Evolutionary conservation across 2,797 vertebrate genomes (phyloP), one percentile per base, ranked within the genome.

Genomic region (Neostethus bicornis): DNA sequence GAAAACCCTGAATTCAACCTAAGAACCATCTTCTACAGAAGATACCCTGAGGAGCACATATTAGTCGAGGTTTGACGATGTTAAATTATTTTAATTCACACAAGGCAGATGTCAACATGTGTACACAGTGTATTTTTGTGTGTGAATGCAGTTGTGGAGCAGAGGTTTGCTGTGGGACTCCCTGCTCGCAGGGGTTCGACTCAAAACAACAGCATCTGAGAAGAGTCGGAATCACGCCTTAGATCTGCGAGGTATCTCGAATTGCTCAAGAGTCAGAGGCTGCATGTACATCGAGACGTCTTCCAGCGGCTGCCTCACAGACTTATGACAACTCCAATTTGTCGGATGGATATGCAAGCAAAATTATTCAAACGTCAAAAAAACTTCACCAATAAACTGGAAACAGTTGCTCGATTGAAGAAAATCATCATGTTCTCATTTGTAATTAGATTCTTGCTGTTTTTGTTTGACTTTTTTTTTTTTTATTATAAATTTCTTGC

Each of bases 1-100:
- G 77, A 70, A 47, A 92, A 75, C 75, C 92, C 92, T 0, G 90
- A 93, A 50, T 93, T 94, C 70, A 90, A 93, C 81, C 73, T 90
- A 35, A 88, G 90, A 60, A 61, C 81, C 19, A 85, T 94, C 45
- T 95, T 95, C 80, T 94, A 94, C 75, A 89, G 90, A 56, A 88
- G 88, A 75, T 62, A 77, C 16, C 88, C 89, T 0, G 48, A 75
- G 20, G 43, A 75, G 17, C 75, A 89, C 68, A 89, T 94, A 60
- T 75, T 73, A 25, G 78, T 94, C 4, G 88, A 92, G 92, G 93
- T 94, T 48, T 52, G 77, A 48, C 57, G n/a, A 38, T 0, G 7
- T 34, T 16, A 29, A n/a, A 5, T 6, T 16, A 5, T 0, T 10
- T 34, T 11, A 20, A 8, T 16, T 34, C 1, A 20, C 31, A 19